Conservation (phyloP, 2,797 vertebrate species). For the Platyrinchus mystaceus region DNA sequence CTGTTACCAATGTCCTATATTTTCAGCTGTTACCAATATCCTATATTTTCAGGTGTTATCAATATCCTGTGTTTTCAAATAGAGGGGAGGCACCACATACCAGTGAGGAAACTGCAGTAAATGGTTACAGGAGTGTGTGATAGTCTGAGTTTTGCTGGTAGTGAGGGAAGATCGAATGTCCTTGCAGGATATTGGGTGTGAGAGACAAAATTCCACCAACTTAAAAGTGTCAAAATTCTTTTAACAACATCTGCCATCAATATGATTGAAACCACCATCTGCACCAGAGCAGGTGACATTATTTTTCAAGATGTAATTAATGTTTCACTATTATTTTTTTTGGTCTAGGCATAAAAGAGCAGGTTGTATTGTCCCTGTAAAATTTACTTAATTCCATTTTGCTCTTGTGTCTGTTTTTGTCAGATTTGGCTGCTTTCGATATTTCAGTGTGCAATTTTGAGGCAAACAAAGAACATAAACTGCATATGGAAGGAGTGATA, state of each 20-base stretch:
- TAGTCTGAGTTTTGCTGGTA: neutral
- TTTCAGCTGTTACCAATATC: neutral
- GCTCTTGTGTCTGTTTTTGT: neutral
- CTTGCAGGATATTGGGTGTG: neutral
- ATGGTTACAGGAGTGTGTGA: neutral
- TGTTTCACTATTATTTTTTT: neutral
- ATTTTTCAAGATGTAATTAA: slow-evolving; percentile 61
- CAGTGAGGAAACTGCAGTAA: neutral
- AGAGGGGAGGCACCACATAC: neutral
- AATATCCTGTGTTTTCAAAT: neutral
- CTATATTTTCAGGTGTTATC: neutral
- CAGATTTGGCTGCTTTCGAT: slow-evolving; percentile 20
- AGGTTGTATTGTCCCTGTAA: neutral
- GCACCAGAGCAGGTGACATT: slow-evolving; percentile 19
- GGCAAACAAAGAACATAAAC: slow-evolving; percentile 1
- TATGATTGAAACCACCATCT: slow-evolving; percentile 32
- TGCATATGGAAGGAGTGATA: slow-evolving; percentile 27
- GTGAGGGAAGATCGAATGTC: neutral
- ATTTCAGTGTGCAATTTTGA: neutral
- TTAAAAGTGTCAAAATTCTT: neutral
- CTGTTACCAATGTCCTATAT: neutral
- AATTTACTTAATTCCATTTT: slow-evolving; percentile 40
- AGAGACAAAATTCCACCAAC: neutral
- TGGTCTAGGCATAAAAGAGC: neutral
- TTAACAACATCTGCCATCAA: slow-evolving; percentile 17